These are phyloP conservation scores for Caradrina kadenii DNA, from an alignment of 2,888 invertebrate genomes.

Conservation along the genomic window DNA sequence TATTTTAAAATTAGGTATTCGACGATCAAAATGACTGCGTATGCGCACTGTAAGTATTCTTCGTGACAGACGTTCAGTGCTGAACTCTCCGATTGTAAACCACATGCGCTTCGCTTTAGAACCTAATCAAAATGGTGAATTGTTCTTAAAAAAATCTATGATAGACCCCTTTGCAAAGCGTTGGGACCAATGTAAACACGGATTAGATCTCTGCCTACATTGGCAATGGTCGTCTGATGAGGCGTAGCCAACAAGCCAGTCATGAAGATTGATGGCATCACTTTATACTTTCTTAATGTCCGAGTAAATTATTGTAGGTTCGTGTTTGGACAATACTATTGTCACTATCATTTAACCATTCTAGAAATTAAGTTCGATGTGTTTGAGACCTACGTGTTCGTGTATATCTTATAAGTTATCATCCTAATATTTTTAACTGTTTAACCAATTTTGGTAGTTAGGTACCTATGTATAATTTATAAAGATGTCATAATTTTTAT, in stretches of 20 bases:
- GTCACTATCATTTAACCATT: constrained; percentile 66
- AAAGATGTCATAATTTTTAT: constrained; percentile 27
- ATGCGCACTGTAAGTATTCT: constrained; percentile 17
- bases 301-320: constrained; percentile 64
- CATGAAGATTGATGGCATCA: constrained; percentile 47
- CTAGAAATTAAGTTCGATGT: constrained; percentile 59
- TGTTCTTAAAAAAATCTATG: constrained; percentile 42
- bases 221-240: constrained; percentile 59
- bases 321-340: constrained; percentile 78
- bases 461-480: constrained; percentile 26
- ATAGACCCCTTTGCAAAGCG: constrained; percentile 79
- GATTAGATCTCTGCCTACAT: constrained; percentile 64
- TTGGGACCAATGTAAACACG: constrained; percentile 85
- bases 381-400: constrained; percentile 42
- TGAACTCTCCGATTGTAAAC: constrained; percentile 12
- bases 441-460: constrained; percentile 12
- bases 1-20: constrained; percentile 49
- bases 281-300: constrained; percentile 50
- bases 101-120: constrained; percentile 25
- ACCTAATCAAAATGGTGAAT: constrained; percentile 36
- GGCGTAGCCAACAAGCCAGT: constrained; percentile 58
- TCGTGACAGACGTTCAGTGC: constrained; percentile 21
- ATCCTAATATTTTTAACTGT: constrained; percentile 31
- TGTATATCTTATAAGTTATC: constrained; percentile 23
- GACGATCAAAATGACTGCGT: constrained; percentile 17